phyloP scores from a whole-genome alignment of 1,140 invertebrate genomes.

The Trissolcus basalis region DNA sequence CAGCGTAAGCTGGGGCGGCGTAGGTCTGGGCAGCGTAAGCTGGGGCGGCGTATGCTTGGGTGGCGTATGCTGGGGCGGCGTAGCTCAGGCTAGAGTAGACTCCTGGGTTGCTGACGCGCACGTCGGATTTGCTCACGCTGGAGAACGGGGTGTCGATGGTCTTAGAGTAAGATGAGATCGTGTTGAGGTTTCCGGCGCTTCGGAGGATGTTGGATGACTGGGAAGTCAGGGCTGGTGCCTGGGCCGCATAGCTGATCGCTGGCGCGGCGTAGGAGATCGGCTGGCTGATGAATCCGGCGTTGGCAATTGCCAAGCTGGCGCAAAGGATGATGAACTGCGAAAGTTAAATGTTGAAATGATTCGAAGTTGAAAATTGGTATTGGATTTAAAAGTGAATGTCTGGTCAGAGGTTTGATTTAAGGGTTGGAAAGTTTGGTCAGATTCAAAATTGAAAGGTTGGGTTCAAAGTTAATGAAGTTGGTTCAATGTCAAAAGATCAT shows the following conservation, averaged over 20 bases:
- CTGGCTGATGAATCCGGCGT: conserved; percentile 63
- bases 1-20: conserved; percentile 43
- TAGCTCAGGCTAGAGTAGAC: conserved; percentile 60
- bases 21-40: conserved; percentile 49
- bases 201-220: conserved; percentile 80
- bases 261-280: conserved; percentile 28
- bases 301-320: conserved; percentile 67
- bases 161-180: conserved; percentile 81
- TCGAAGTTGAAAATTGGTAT: too few relatives aligned
- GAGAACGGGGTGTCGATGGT: conserved; percentile 83
- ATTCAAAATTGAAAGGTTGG: too few relatives aligned
- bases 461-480: too few relatives aligned
- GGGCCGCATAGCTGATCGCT: conserved; percentile 64
- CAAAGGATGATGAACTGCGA: conserved; percentile 75
- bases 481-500: too few relatives aligned
- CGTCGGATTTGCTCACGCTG: conserved; percentile 80
- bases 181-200: conserved; percentile 79
- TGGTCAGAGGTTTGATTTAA: too few relatives aligned
- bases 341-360: not conserved
- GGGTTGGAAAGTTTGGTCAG: too few relatives aligned
- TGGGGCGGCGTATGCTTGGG: conserved; percentile 36
- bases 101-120: conserved; percentile 79
- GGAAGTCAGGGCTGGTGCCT: conserved; percentile 76
- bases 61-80: conserved; percentile 42
- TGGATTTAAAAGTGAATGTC: too few relatives aligned